A percentile compares a stretch with the other conserved stretches of the same genome.
Evolutionary conservation across 2,113 vertebrate species (phyloP).

Genomic region (Ciconia maguari): DNA sequence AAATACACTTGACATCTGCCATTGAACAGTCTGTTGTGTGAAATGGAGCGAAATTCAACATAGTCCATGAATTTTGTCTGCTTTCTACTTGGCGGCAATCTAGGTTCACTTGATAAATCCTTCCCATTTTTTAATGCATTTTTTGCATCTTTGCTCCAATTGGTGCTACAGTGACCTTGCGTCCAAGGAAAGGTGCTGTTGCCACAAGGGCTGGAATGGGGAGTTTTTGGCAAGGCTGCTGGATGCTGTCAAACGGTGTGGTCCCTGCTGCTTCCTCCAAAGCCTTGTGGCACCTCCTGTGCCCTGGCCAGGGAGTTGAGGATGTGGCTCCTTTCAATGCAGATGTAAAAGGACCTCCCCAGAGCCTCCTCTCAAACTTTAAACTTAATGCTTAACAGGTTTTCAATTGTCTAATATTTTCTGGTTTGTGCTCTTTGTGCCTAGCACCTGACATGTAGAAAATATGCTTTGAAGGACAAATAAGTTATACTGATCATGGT

Average conservation of each 20-base stretch:
- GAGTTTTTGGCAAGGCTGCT: not conserved
- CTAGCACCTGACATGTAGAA: not conserved
- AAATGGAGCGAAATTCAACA: not conserved
- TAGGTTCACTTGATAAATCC: not conserved
- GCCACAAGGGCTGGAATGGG: not conserved
- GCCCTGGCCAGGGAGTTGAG: not conserved
- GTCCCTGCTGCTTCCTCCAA: not conserved
- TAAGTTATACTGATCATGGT: not conserved
- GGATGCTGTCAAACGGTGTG: not conserved
- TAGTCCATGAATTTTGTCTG: not conserved
- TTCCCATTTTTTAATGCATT: not conserved
- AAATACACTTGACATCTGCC: conserved; percentile 36
- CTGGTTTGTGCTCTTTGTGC: not conserved
- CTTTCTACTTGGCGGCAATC: not conserved
- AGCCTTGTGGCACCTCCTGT: not conserved
- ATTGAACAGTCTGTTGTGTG: not conserved
- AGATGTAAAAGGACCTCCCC: not conserved
- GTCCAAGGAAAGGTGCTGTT: not conserved
- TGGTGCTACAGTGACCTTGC: not conserved
- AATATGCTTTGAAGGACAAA: not conserved
- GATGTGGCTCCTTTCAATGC: not conserved
- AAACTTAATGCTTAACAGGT: not conserved
- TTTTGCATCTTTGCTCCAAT: not conserved
- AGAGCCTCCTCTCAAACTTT: not conserved
- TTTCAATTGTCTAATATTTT: not conserved